phyloP scores from a whole-genome alignment of 2,888 invertebrate genomes.

The Drosophila melanocephala region DNA sequence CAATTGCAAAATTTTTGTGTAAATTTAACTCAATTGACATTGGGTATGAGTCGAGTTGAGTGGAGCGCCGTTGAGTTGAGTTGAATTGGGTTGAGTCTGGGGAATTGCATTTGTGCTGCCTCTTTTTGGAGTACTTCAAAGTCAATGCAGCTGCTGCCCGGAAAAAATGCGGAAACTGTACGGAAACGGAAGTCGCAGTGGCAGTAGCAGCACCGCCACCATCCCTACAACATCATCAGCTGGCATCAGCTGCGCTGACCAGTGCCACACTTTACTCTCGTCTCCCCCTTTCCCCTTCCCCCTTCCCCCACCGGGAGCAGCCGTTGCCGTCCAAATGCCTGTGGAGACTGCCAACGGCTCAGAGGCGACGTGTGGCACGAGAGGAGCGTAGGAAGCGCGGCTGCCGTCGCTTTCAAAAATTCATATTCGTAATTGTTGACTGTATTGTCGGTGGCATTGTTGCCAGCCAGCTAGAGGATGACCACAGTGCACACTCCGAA shows the following conservation, averaged over 20 bases:
- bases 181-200: slow-evolving; percentile 81
- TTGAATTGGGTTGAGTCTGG: not conserved
- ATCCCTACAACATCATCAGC: slow-evolving; percentile 16
- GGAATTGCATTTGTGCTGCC: slow-evolving; percentile 34
- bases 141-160: slow-evolving; percentile 77
- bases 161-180: slow-evolving; percentile 78
- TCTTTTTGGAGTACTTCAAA: slow-evolving; percentile 71
- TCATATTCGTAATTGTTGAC: slow-evolving; percentile 82
- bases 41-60: slow-evolving; percentile 49
- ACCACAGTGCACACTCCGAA: slow-evolving; percentile 53
- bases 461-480: slow-evolving; percentile 37
- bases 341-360: slow-evolving; percentile 40
- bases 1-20: slow-evolving; percentile 60
- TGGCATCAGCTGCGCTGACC: slow-evolving; percentile 74
- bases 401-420: slow-evolving; percentile 78
- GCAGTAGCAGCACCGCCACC: slow-evolving; percentile 67
- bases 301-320: slow-evolving; percentile 8
- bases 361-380: slow-evolving; percentile 29
- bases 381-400: slow-evolving; percentile 36
- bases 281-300: not conserved
- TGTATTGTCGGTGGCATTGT: slow-evolving; percentile 72
- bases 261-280: slow-evolving; percentile 41
- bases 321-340: slow-evolving; percentile 44
- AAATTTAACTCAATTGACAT: slow-evolving; percentile 81
- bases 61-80: slow-evolving; percentile 15